Evolutionary conservation across 2,888 invertebrate genomes (phyloP), one percentile per base, ranked within the genome.

Genomic region (Eucera pruinosa): DNA sequence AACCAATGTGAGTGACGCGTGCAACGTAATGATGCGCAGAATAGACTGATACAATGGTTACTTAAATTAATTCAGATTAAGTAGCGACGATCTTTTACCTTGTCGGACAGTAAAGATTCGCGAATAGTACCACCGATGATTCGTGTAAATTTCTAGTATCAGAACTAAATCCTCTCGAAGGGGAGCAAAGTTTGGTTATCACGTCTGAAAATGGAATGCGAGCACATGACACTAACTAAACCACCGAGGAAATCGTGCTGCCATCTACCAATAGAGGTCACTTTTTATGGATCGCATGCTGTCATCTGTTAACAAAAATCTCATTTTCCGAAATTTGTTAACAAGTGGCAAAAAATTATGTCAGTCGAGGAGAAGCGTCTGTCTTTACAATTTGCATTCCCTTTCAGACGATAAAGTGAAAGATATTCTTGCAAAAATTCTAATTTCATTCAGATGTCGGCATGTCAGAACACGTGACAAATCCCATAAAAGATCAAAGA

Each of bases 11-110:
- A 55, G n/a, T n/a, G n/a, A n/a, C 36, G 20, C n/a, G 45, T 39
- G 27, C 6, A 5, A 25, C 5, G 18, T 9, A 11, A 25, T 23
- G n/a, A 13, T 27, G 15, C 30, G 15, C 18, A 2, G 23, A 13
- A 3, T 18, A 9, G n/a, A 50, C 27, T 25, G 7, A 7, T 45
- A 6, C 9, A 58, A 13, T 2, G 0, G 1, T 4, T 15, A 7
- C 1, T n/a, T 36, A 41, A 9, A 15, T 6, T 33, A 47, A 25
- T 3, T 2, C 7, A 20, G 39, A 72, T 30, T 18, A 25, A 20
- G 23, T 3, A 18, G 18, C 48, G 0, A 0, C 3, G 18, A 11
- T 45, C n/a, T 25, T 25, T 72, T 73, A 75, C 74, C 74, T 75
- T 52, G 30, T 6, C 0, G 11, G 30, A 39, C 15, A 33, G 5